A percentile compares a stretch with the other conserved stretches of the same genome.
phyloP scores from a whole-genome alignment of 2,113 vertebrate species.

The Menura novaehollandiae region DNA sequence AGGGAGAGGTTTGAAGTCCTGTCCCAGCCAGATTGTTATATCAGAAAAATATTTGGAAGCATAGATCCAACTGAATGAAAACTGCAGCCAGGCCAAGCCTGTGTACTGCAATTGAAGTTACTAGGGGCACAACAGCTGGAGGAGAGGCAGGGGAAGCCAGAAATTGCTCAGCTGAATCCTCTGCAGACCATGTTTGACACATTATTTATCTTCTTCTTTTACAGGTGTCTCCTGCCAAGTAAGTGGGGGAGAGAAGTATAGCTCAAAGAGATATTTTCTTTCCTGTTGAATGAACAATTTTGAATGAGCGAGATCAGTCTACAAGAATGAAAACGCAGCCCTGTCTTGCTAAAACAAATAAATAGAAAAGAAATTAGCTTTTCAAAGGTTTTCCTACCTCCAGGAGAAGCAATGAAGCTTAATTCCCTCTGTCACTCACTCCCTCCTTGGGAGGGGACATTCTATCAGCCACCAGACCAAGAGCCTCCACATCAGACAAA shows the following conservation, averaged over 20 bases:
- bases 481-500: not conserved
- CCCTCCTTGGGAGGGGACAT: not conserved
- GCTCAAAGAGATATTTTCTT: slow-evolving; percentile 61
- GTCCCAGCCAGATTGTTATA: not conserved
- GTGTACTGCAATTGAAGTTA: slow-evolving; percentile 32
- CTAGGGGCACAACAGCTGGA: slow-evolving; percentile 61
- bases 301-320: slow-evolving; percentile 53
- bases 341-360: slow-evolving; percentile 26
- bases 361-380: slow-evolving; percentile 44
- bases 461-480: not conserved
- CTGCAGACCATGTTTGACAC: slow-evolving; percentile 66
- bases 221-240: slow-evolving; percentile 59
- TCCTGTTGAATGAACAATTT: slow-evolving; percentile 58
- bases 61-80: slow-evolving; percentile 44
- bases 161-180: slow-evolving; percentile 59
- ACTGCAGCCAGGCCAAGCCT: not conserved
- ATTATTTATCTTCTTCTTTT: slow-evolving; percentile 68
- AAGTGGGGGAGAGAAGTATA: slow-evolving; percentile 33
- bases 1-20: slow-evolving; percentile 2
- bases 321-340: slow-evolving; percentile 38
- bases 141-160: slow-evolving; percentile 46
- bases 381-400: slow-evolving; percentile 39
- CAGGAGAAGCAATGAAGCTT: slow-evolving; percentile 14
- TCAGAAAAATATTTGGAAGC: slow-evolving; percentile 36
- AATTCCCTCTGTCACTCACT: not conserved